These are phyloP conservation scores for Hippolais icterina DNA, from an alignment of 2,113 vertebrate genomes.

Conservation along the genomic window DNA sequence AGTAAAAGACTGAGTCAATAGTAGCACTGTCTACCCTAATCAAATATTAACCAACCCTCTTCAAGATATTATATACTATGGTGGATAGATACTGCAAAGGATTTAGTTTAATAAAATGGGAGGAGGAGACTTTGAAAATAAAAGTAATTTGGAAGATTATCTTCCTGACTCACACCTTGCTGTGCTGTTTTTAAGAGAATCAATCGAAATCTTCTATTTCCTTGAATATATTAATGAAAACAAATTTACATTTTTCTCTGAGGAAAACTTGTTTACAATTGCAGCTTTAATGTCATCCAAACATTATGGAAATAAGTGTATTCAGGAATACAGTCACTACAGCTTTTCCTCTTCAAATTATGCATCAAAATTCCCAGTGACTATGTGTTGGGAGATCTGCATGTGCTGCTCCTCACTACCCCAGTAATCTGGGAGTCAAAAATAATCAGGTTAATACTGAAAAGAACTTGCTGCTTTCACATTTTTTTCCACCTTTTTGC, in stretches of 20 bases:
- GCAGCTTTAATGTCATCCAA: background rate
- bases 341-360: background rate
- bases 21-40: background rate
- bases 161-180: background rate
- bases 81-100: background rate
- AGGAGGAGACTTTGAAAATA: background rate
- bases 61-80: background rate
- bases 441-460: background rate
- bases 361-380: background rate
- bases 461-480: background rate
- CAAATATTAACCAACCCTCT: background rate
- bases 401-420: fast-evolving
- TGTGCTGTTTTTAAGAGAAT: background rate
- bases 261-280: background rate
- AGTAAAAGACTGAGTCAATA: background rate
- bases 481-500: background rate
- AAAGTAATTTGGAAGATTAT: background rate
- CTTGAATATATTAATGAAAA: background rate
- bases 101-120: background rate
- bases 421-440: background rate
- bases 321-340: background rate
- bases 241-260: background rate
- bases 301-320: background rate
- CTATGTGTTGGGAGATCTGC: background rate
- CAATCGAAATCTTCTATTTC: background rate